Conservation (phyloP, 2,888 invertebrate genomes). For the Nephrotoma appendiculata region DNA sequence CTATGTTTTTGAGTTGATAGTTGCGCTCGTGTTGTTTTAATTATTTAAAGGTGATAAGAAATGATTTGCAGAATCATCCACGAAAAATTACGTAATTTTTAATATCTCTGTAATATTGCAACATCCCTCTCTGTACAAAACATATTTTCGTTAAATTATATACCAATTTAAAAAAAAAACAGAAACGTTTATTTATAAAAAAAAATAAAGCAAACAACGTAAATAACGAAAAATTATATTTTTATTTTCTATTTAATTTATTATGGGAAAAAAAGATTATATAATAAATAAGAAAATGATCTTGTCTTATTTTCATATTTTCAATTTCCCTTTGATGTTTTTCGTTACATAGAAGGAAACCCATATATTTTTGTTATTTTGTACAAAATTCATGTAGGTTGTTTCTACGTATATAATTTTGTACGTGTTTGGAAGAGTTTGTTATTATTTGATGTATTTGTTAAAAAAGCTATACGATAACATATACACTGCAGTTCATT, state of each 20-base stretch:
- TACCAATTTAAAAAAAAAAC: no score
- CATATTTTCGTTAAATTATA: no score
- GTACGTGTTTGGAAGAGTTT: background rate
- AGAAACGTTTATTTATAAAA: background rate
- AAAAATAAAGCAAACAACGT: background rate
- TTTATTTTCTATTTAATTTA: background rate
- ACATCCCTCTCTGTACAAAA: no score
- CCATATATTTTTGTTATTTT: background rate
- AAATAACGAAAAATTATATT: background rate
- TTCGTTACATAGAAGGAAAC: background rate
- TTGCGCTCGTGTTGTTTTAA: no score
- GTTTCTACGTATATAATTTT: background rate
- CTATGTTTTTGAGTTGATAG: no score
- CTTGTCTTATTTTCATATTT: background rate
- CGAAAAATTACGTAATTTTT: no score
- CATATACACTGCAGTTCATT: background rate
- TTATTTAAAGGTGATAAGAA: no score
- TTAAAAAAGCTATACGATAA: background rate
- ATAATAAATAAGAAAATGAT: background rate
- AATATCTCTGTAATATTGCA: no score
- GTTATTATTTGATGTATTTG: background rate
- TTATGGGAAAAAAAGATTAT: background rate
- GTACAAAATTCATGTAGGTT: background rate
- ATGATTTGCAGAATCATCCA: no score
- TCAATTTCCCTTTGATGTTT: background rate